Percentiles rank a stretch among this genome's conserved stretches.
phyloP scores from a whole-genome alignment of 2,888 invertebrate genomes.

The Dichetophora obliterata region DNA sequence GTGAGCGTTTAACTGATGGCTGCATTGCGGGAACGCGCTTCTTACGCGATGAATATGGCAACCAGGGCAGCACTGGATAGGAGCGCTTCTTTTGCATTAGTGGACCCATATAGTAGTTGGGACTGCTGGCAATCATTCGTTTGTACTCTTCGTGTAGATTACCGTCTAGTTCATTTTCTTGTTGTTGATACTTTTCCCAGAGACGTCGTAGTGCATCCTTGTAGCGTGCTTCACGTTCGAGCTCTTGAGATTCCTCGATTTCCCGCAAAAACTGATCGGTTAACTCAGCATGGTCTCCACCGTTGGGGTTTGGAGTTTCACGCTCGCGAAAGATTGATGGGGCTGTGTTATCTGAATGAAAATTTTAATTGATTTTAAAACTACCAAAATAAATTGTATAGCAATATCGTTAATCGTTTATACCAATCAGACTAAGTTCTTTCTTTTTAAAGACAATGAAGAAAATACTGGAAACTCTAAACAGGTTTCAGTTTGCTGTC shows the following conservation, averaged over 20 bases:
- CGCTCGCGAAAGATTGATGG: slow-evolving; percentile 65
- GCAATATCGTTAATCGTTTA: too few relatives aligned
- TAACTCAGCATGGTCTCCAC: slow-evolving; percentile 58
- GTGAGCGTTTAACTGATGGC: slow-evolving; percentile 72
- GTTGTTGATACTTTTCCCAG: slow-evolving; percentile 68
- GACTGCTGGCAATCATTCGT: slow-evolving; percentile 60
- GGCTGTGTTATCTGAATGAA: slow-evolving; percentile 52
- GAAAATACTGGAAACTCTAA: too few relatives aligned
- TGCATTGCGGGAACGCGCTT: slow-evolving; percentile 79
- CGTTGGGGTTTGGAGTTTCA: slow-evolving; percentile 53
- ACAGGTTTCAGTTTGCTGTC: too few relatives aligned
- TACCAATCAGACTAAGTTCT: too few relatives aligned
- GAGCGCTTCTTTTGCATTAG: slow-evolving; percentile 67
- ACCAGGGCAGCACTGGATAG: slow-evolving; percentile 69
- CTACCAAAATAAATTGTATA: too few relatives aligned
- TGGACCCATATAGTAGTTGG: slow-evolving; percentile 54
- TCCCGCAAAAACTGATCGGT: slow-evolving; percentile 67
- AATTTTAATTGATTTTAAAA: background rate
- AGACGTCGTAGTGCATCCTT: slow-evolving; percentile 64
- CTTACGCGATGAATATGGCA: slow-evolving; percentile 66
- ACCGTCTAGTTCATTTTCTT: slow-evolving; percentile 64
- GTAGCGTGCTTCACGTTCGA: slow-evolving; percentile 65
- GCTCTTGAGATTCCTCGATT: slow-evolving; percentile 66
- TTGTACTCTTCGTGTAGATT: slow-evolving; percentile 64
- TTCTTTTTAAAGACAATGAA: too few relatives aligned